These are phyloP conservation scores for Hyles euphorbiae DNA, from an alignment of 1,140 invertebrate genomes.

Conservation along the genomic window DNA sequence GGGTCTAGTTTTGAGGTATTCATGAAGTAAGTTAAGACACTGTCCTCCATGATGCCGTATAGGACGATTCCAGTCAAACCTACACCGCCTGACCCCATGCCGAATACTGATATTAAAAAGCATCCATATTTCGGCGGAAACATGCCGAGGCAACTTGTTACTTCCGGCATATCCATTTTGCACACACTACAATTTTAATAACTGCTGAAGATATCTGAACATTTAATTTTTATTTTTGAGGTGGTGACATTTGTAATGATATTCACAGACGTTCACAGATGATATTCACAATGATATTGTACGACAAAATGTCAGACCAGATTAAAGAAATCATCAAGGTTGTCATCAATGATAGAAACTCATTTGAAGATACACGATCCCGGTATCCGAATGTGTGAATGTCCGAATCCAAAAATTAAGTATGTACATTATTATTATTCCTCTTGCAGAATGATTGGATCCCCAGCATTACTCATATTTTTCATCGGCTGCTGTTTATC, in stretches of 20 bases:
- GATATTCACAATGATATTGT: too few relatives aligned
- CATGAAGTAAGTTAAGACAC: constrained; percentile 16
- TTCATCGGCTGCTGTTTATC: constrained; percentile 19
- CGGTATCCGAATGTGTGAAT: too few relatives aligned
- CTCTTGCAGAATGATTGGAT: constrained; percentile 42
- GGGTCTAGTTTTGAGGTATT: constrained; percentile 16
- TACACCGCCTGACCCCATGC: constrained; percentile 26
- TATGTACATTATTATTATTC: not conserved
- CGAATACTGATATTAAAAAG: constrained; percentile 38
- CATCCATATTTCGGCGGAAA: constrained; percentile 35
- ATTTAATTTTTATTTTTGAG: too few relatives aligned
- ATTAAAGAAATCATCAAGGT: not conserved
- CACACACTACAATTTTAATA: constrained; percentile 6
- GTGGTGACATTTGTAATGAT: too few relatives aligned
- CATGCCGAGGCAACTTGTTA: constrained; percentile 29
- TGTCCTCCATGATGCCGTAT: constrained; percentile 35
- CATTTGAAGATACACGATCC: too few relatives aligned
- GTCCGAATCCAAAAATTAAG: too few relatives aligned
- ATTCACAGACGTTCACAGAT: too few relatives aligned
- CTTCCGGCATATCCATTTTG: constrained; percentile 36
- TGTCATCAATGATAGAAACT: not conserved
- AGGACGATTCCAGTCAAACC: constrained; percentile 34
- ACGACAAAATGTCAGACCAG: too few relatives aligned
- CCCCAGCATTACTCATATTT: constrained; percentile 15
- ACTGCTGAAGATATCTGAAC: not conserved